Evolutionary conservation across 2,888 invertebrate genomes (phyloP), one percentile per base, ranked within the genome.

Genomic region (Hypselothyrea guttata): DNA sequence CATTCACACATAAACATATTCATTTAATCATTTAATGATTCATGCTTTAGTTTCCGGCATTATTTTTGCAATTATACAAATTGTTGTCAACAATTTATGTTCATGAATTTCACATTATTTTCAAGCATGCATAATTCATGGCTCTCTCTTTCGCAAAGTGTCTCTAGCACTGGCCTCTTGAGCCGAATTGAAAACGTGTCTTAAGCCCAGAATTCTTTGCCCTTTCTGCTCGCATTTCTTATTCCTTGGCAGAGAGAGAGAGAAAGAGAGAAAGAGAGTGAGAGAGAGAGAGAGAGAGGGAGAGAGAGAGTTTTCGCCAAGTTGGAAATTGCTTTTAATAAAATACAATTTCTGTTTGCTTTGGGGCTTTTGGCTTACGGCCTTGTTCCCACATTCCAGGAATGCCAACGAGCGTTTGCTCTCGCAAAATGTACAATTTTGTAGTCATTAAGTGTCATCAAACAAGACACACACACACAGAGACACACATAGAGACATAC

Each of bases 251-350:
- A n/a, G n/a, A n/a, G n/a, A n/a, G n/a, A n/a, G n/a, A n/a, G n/a
- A n/a, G n/a, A n/a, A n/a, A n/a, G n/a, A n/a, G n/a, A n/a, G n/a
- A n/a, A n/a, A n/a, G n/a, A n/a, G n/a, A n/a, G n/a, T n/a, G n/a
- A n/a, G n/a, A n/a, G n/a, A n/a, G n/a, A n/a, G n/a, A n/a, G n/a
- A n/a, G n/a, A n/a, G n/a, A n/a, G n/a, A n/a, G n/a, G n/a, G n/a
- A 58, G 62, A 47, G 60, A 64, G 64, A 37, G 69, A 75, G 72
- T 77, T 81, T 82, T 81, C 72, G 74, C 69, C 75, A 75, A 77
- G 78, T 67, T 77, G 52, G 22, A 66, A 81, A 82, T 82, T 70
- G 75, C 78, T 82, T 81, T 81, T 77, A 77, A 77, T 77, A 69
- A 75, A 77, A 77, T 70, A 75, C 67, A 75, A 77, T 77, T 75